These are phyloP conservation scores for Torymus auratus DNA, from an alignment of 2,888 invertebrate genomes.

Conservation along the genomic window DNA sequence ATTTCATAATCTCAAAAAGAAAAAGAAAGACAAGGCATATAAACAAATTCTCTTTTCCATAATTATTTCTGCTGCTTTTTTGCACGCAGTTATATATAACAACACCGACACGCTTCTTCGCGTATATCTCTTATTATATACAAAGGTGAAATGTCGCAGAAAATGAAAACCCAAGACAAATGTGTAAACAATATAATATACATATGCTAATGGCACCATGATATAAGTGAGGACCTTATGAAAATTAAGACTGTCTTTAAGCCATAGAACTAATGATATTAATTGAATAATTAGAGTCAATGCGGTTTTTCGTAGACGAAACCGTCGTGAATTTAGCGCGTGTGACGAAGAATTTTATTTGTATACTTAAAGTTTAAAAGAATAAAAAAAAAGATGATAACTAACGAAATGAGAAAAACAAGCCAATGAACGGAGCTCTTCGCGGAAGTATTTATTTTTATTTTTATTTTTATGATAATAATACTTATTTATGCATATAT, in stretches of 20 bases:
- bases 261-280: conserved; percentile 72
- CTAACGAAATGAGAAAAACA: conserved; percentile 21
- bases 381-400: conserved; percentile 31
- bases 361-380: conserved; percentile 51
- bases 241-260: conserved; percentile 71
- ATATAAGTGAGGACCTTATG: conserved; percentile 64
- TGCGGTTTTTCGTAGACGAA: conserved; percentile 52
- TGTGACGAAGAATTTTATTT: conserved; percentile 55
- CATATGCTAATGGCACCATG: conserved; percentile 25
- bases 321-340: conserved; percentile 37
- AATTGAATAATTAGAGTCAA: conserved; percentile 62
- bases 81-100: conserved; percentile 2
- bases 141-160: too few species aligned
- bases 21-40: too few species aligned
- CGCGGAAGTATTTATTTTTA: conserved; percentile 61
- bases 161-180: conserved; percentile 8
- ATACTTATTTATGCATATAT: conserved; percentile 45
- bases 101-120: conserved; percentile 12
- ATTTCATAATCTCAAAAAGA: too few species aligned
- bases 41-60: too few species aligned
- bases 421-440: conserved; percentile 49
- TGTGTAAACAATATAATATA: neutral
- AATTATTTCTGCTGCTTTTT: conserved; percentile 30
- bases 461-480: conserved; percentile 44
- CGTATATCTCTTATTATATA: neutral